Evolutionary conservation across 2,797 vertebrate genomes (phyloP).

Genomic region (Alectoris magna): DNA sequence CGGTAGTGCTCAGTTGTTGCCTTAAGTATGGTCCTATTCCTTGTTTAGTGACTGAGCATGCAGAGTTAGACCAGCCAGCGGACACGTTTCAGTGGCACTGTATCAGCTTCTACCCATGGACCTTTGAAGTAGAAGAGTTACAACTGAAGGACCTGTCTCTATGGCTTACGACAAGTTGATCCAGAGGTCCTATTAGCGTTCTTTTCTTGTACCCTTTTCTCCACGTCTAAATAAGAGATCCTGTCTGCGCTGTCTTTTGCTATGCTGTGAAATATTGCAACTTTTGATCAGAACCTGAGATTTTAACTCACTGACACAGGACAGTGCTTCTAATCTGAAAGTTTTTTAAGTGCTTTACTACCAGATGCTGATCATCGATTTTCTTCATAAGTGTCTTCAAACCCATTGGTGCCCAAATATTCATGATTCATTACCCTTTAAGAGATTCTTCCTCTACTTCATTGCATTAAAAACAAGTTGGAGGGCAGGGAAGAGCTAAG

Average conservation of each 20-base stretch:
- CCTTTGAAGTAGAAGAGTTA: neutral
- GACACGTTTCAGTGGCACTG: neutral
- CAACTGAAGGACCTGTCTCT: neutral
- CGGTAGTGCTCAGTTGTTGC: accelerated
- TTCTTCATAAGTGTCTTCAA: neutral
- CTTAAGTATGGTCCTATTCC: accelerated
- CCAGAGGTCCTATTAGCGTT: neutral
- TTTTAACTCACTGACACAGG: neutral
- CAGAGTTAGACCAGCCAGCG: neutral
- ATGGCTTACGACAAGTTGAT: neutral
- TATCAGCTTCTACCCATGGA: neutral
- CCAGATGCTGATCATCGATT: neutral
- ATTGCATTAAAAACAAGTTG: neutral
- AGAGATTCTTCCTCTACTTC: neutral
- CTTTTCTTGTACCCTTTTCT: neutral
- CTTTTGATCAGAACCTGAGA: neutral
- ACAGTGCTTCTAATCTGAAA: neutral
- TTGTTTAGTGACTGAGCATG: neutral
- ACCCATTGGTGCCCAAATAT: neutral
- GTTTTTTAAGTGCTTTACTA: neutral
- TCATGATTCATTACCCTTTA: neutral
- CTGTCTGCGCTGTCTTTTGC: neutral
- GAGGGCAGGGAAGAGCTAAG: neutral
- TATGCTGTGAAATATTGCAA: constrained; percentile 23
- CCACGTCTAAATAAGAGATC: neutral